Evolutionary conservation across 2,888 invertebrate genomes (phyloP), one percentile per base, ranked within the genome.

Genomic region (Eupithecia subumbrata): DNA sequence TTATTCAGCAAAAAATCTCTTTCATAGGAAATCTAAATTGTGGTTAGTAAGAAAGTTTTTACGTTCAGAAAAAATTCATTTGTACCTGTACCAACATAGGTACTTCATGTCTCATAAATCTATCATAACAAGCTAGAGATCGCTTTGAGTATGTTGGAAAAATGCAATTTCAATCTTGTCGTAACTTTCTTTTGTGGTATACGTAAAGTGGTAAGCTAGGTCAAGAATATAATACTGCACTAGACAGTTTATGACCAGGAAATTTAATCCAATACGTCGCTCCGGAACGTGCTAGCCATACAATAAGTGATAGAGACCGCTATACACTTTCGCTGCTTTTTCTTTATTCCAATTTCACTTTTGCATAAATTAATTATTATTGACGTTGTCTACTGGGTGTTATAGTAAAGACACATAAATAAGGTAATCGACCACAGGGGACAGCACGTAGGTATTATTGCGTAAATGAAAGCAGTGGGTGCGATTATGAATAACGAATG

Each of bases 301-400:
- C 90, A 92, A 92, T 91, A 84, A 87, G 85, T 88, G 82, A 84
- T 79, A 85, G 91, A 88, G 90, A 88, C 88, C 86, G 80, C 84
- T 85, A 79, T 87, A 79, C 87, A 94, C 94, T 94, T 94, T 94
- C 94, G 90, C 94, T 93, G 82, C 89, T 88, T 89, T 91, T 92
- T 90, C 89, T 91, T 86, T 88, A 88, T 85, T 87, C 85, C 85
- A 91, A 91, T 94, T 94, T 93, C 94, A 94, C 93, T 93, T 93
- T 93, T 93, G 85, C 83, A 88, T 83, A 80, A 87, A 72, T 76
- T 71, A 56, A 48, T 66, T 56, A n/a, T 48, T 48, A 56, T 22
- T 22, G 37, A 75, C 60, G 5, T 14, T 43, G 72, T 64, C 77
- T 76, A 69, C 72, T 71, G 75, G 74, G 78, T 67, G 78, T 79